Conservation (phyloP, 1,140 invertebrate genomes). For the Batillaria attramentaria region DNA sequence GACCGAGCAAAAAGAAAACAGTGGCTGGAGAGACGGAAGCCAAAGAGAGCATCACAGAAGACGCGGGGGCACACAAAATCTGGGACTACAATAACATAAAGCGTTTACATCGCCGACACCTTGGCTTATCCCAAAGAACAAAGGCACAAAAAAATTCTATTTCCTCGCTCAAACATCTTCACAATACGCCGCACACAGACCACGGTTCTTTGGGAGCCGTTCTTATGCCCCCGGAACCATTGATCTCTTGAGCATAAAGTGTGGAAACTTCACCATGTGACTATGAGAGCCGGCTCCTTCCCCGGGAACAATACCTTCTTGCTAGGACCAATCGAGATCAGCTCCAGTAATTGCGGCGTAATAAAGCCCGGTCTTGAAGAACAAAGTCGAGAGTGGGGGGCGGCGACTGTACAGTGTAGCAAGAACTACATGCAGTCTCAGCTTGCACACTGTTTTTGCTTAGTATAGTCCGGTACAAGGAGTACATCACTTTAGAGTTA, state of each 20-base stretch:
- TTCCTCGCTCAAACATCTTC: constrained; percentile 8
- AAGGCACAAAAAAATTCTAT: constrained; percentile 9
- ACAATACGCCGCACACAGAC: not conserved
- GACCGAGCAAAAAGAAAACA: constrained; percentile 8
- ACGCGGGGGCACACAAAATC: not conserved
- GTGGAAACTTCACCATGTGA: constrained; percentile 23
- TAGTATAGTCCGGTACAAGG: too few relatives aligned
- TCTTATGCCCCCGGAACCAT: too few relatives aligned
- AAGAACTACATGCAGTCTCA: too few relatives aligned
- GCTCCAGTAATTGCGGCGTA: not conserved
- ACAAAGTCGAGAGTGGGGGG: too few relatives aligned
- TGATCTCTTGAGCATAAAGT: not conserved
- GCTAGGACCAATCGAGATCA: not conserved
- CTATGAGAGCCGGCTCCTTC: not conserved
- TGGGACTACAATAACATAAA: constrained; percentile 9
- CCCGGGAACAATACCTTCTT: constrained; percentile 1
- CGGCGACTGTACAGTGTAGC: too few relatives aligned
- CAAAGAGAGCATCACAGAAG: not conserved
- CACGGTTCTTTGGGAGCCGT: too few relatives aligned
- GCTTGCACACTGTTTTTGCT: too few relatives aligned
- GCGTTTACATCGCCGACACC: constrained; percentile 15
- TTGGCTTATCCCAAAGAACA: constrained; percentile 19
- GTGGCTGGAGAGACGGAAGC: not conserved
- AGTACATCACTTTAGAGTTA: too few relatives aligned
- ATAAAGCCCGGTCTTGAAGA: not conserved